These are phyloP conservation scores for Catajapyx aquilonaris DNA, from an alignment of 1,140 invertebrate genomes.

Conservation along the genomic window DNA sequence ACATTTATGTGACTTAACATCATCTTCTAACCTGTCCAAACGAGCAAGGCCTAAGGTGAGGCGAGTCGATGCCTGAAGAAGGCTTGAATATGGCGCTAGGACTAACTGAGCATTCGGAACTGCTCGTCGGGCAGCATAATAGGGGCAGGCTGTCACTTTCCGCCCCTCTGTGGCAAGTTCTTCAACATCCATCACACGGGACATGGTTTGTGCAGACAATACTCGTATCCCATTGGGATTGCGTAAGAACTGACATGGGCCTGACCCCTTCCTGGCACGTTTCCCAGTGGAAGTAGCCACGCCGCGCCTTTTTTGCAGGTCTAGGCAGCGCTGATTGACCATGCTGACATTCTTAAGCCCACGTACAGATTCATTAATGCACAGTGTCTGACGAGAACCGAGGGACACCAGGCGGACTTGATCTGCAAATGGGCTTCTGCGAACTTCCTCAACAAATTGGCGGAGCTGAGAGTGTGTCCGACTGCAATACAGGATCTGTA, in stretches of 20 bases:
- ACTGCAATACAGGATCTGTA: constrained; percentile 80
- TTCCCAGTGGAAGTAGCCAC: constrained; percentile 32
- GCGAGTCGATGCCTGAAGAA: too few species aligned
- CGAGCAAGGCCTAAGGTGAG: too few species aligned
- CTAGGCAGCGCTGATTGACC: constrained; percentile 88
- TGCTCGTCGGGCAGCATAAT: constrained; percentile 66
- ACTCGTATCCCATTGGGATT: neutral
- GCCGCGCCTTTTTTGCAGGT: constrained; percentile 48
- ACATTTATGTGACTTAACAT: too few species aligned
- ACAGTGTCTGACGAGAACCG: constrained; percentile 80
- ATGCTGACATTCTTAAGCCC: constrained; percentile 51
- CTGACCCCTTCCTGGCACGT: constrained; percentile 19
- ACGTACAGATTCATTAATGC: constrained; percentile 65
- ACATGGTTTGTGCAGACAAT: constrained; percentile 41
- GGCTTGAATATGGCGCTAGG: too few species aligned
- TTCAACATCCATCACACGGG: constrained; percentile 68
- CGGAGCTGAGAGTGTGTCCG: constrained; percentile 90
- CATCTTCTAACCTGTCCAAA: too few species aligned
- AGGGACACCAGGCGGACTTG: constrained; percentile 56
- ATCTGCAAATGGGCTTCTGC: constrained; percentile 53
- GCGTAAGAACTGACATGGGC: neutral
- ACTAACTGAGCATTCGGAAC: constrained; percentile 52
- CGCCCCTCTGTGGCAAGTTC: constrained; percentile 50
- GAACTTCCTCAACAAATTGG: constrained; percentile 82
- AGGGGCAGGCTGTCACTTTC: constrained; percentile 60